Conservation (phyloP, 2,797 vertebrate genomes). For the Chiroxiphia lanceolata region DNA sequence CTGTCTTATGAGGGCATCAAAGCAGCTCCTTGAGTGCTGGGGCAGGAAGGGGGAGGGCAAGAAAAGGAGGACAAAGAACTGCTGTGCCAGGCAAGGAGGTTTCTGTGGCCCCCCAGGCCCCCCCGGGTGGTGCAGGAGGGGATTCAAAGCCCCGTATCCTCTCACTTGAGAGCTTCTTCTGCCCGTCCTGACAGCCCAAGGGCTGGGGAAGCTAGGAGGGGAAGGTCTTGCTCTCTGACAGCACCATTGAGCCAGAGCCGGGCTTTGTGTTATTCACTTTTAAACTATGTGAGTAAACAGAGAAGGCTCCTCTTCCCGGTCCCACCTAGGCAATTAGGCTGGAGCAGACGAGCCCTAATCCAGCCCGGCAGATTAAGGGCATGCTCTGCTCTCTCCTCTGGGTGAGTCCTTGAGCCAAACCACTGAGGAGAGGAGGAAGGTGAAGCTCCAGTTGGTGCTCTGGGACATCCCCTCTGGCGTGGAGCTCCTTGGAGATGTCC, state of each 20-base stretch:
- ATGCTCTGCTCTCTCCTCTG: neutral
- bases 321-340: neutral
- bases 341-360: neutral
- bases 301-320: slow-evolving; percentile 9
- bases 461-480: neutral
- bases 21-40: neutral
- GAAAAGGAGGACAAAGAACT: neutral
- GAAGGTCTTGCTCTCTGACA: neutral
- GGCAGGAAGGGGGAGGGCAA: neutral
- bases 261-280: neutral
- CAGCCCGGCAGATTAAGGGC: neutral
- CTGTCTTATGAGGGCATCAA: neutral
- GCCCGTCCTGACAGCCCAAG: neutral
- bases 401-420: neutral
- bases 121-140: neutral
- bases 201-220: neutral
- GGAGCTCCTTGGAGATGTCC: neutral
- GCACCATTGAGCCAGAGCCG: neutral
- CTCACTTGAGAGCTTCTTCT: neutral
- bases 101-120: neutral
- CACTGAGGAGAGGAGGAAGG: neutral
- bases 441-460: neutral
- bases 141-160: neutral
- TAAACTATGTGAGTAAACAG: slow-evolving; percentile 40
- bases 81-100: neutral